Base-by-base conservation (phyloP, 1,140 invertebrate species). In the Drosophila nasuta region DNA sequence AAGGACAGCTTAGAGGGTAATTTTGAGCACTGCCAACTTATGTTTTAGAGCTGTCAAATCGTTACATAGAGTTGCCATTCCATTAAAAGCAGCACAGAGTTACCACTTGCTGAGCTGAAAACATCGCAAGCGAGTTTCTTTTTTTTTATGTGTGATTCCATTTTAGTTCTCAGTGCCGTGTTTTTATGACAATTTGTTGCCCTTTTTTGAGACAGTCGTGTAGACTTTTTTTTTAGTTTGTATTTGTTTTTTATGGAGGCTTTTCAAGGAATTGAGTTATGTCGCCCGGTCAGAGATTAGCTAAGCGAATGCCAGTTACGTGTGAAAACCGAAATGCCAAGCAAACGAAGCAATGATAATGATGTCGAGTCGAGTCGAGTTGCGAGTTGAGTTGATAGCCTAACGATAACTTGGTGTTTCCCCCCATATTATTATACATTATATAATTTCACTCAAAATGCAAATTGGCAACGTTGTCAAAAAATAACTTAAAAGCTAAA, bases 381-480 rank as follows among this genome's bases (percentile, higher is more conserved):
- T 3, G 30, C 11, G 11, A 2, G 3, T 13, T 20, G 17, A 51
- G 10, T 51, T 51, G 48, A 25, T 25, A 51, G 48, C 20, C 25
- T 5, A 20, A 11, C 7, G 17, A 25, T 49, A 49, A 49, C 17
- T 49, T 49, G 20, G 20, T 13, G 49, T 28, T 28, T 3, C 3
- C 10, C 11, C 41, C 46, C 11, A 33, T 13, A 20, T 15, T 33
- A 38, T 8, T 8, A 10, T 8, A 13, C 4, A 33, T 17, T 25
- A 15, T 62, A 58, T 58, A 51, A 64, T 74, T 77, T 67, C 60
- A 64, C 68, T 73, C 33, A 72, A 85, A 74, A 83, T 81, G 77
- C 77, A 80, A 81, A 83, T 83, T 80, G 59, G 54, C 58, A 72
- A 56, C 46, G 52, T 76, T 83, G 70, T 81, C 79, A 81, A 80